These are phyloP conservation scores for Cyprichromis sp. DNA, from an alignment of 2,113 vertebrate species.

Conservation along the genomic window DNA sequence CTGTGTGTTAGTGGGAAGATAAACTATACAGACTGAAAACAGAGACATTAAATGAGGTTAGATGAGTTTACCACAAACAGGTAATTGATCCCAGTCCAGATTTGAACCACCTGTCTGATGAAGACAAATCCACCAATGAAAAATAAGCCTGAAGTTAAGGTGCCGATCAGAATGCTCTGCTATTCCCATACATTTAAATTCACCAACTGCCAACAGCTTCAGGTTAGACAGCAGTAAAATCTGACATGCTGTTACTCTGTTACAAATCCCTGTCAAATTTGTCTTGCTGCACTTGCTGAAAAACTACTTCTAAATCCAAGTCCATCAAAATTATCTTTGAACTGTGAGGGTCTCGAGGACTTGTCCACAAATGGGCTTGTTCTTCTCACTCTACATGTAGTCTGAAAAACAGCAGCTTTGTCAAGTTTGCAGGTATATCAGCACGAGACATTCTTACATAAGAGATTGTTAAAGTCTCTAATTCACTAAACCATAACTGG, in stretches of 20 bases:
- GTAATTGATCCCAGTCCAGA: neutral
- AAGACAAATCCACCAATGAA: neutral
- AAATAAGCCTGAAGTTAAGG: neutral
- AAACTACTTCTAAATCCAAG: neutral
- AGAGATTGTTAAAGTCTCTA: too few relatives aligned
- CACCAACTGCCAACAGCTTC: neutral
- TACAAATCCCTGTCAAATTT: neutral
- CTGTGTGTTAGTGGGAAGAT: rapidly evolving
- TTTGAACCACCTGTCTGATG: neutral
- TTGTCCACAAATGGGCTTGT: neutral
- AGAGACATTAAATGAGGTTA: neutral
- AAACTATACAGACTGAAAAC: rapidly evolving
- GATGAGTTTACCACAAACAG: neutral
- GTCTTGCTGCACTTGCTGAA: neutral
- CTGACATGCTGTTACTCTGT: neutral
- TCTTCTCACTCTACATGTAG: neutral
- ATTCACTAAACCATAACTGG: too few relatives aligned
- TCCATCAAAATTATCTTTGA: neutral
- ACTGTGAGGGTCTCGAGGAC: neutral
- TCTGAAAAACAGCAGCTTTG: neutral
- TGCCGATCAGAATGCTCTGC: rapidly evolving
- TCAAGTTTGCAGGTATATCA: too few relatives aligned
- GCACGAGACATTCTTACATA: too few relatives aligned
- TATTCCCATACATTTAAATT: neutral
- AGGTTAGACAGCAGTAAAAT: neutral